Evolutionary conservation across 1,140 invertebrate genomes (phyloP).

Genomic region (Macrocentrus cingulum): DNA sequence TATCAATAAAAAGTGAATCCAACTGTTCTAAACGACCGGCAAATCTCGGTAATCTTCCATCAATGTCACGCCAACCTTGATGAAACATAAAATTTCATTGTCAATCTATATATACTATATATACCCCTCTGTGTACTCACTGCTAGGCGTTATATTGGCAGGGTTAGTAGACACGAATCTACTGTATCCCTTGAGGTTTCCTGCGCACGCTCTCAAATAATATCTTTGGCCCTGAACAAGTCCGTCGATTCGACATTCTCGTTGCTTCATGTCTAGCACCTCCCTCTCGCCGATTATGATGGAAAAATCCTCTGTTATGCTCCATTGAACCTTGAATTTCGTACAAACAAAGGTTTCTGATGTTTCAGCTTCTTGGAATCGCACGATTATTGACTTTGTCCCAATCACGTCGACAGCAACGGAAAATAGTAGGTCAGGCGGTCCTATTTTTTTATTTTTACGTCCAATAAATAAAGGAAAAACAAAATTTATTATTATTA

Average conservation of each 20-base stretch:
- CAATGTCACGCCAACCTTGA: constrained; percentile 78
- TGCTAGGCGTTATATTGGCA: constrained; percentile 82
- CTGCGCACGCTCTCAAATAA: constrained; percentile 81
- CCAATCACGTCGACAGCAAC: constrained; percentile 83
- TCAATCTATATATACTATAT: constrained; percentile 2
- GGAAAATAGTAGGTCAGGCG: constrained; percentile 75
- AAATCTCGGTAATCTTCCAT: constrained; percentile 68
- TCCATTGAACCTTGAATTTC: constrained; percentile 93
- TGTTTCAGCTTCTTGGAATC: constrained; percentile 70
- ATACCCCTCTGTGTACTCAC: constrained; percentile 62
- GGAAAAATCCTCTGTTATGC: constrained; percentile 76
- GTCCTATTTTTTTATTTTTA: constrained; percentile 62
- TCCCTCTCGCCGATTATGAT: constrained; percentile 76
- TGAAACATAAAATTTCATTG: constrained; percentile 22
- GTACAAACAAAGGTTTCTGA: constrained; percentile 77
- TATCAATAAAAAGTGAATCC: constrained; percentile 74
- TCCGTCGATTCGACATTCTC: constrained; percentile 61
- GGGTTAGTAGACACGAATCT: constrained; percentile 74
- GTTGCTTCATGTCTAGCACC: constrained; percentile 69
- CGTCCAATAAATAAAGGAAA: constrained; percentile 49
- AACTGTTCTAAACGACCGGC: constrained; percentile 71
- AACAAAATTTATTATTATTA: background rate
- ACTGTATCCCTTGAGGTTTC: constrained; percentile 91
- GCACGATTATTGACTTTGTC: constrained; percentile 73
- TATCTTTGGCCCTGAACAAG: constrained; percentile 81